Evolutionary conservation across 2,888 invertebrate genomes (phyloP).

Genomic region (Pyrgus malvae): DNA sequence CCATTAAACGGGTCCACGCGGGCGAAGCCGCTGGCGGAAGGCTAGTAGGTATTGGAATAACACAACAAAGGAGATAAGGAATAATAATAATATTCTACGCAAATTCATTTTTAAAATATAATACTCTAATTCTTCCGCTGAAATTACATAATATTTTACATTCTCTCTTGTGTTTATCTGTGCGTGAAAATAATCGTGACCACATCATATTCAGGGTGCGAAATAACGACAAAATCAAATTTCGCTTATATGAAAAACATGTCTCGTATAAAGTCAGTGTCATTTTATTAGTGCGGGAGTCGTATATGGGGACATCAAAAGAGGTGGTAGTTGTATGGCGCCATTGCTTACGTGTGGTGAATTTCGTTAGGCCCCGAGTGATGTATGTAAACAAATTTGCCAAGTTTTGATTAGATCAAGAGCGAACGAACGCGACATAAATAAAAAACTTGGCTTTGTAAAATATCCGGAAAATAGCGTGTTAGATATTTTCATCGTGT

Average conservation of each 20-base stretch:
- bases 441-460: conserved; percentile 57
- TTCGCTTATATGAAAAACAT: conserved; percentile 66
- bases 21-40: too few relatives aligned
- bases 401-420: conserved; percentile 76
- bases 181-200: conserved; percentile 51
- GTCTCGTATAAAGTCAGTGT: conserved; percentile 53
- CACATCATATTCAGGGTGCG: conserved; percentile 57
- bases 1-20: too few relatives aligned
- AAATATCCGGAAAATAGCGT: too few relatives aligned
- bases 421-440: conserved; percentile 54
- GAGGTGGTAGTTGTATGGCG: conserved; percentile 61
- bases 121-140: background rate
- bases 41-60: too few relatives aligned
- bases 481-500: too few relatives aligned
- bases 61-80: too few relatives aligned
- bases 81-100: too few relatives aligned
- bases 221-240: conserved; percentile 61
- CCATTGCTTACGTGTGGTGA: conserved; percentile 68
- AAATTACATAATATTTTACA: background rate
- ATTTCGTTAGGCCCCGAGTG: conserved; percentile 54
- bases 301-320: conserved; percentile 66
- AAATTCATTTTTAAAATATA: too few relatives aligned
- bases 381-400: conserved; percentile 76
- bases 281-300: conserved; percentile 64
- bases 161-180: conserved; percentile 21